phyloP scores from a whole-genome alignment of 1,140 invertebrate species.

The Drosophila busckii region DNA sequence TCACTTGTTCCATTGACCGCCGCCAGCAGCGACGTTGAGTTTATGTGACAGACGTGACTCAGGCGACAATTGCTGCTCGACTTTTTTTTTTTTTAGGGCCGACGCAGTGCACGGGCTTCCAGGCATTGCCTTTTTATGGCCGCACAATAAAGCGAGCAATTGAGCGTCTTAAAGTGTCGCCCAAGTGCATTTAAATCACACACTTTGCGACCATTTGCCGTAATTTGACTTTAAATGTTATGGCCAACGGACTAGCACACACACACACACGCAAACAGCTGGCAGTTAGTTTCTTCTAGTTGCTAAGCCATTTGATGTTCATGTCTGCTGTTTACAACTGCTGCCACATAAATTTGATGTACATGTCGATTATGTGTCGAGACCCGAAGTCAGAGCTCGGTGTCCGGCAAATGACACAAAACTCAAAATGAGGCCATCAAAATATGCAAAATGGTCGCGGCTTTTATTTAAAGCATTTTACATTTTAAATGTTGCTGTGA shows the following conservation, averaged over 20 bases:
- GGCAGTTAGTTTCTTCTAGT: conserved; percentile 59
- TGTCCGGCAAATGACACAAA: background rate
- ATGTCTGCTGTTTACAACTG: conserved; percentile 53
- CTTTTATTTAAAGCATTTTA: conserved; percentile 32
- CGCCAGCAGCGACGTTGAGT: conserved; percentile 62
- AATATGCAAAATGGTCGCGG: conserved; percentile 23
- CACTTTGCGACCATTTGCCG: conserved; percentile 77
- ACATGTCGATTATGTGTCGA: conserved; percentile 69
- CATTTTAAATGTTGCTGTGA: conserved; percentile 14
- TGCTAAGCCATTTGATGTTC: conserved; percentile 59
- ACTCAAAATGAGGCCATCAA: conserved; percentile 43
- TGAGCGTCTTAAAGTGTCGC: conserved; percentile 76
- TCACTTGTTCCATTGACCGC: conserved; percentile 74
- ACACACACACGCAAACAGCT: too few relatives aligned
- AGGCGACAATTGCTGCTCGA: conserved; percentile 70
- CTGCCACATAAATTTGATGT: conserved; percentile 66
- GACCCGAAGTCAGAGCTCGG: conserved; percentile 32
- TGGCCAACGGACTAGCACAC: conserved; percentile 45
- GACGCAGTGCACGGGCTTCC: background rate
- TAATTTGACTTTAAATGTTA: conserved; percentile 78
- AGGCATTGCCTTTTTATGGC: conserved; percentile 58
- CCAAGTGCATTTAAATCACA: conserved; percentile 77
- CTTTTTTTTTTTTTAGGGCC: conserved; percentile 46
- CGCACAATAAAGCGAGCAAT: conserved; percentile 75
- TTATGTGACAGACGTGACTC: conserved; percentile 75